Percentiles rank a stretch among this genome's conserved stretches.
Conservation (phyloP, 2,113 vertebrate species). For the Carollia perspicillata region DNA sequence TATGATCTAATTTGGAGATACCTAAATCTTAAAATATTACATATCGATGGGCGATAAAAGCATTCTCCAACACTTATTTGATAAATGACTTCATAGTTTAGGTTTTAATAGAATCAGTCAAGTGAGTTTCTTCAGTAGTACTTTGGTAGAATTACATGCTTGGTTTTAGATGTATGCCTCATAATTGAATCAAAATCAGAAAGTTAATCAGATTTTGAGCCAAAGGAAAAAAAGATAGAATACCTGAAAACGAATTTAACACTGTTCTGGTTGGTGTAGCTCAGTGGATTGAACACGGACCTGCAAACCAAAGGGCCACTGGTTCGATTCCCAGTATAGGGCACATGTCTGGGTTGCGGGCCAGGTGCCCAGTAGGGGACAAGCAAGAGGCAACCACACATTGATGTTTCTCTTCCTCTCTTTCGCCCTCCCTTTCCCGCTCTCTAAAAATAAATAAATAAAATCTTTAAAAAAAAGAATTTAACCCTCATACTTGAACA, state of each 20-base stretch:
- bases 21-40: conserved; percentile 1
- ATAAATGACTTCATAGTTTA: not conserved
- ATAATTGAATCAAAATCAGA: conserved; percentile 15
- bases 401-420: too few relatives aligned
- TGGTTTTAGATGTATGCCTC: conserved; percentile 22
- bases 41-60: not conserved
- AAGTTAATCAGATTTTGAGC: conserved; percentile 24
- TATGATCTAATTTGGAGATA: not conserved
- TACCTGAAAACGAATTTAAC: not conserved
- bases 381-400: too few relatives aligned
- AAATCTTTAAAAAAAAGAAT: not conserved
- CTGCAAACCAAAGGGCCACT: too few relatives aligned
- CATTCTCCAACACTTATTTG: not conserved
- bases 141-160: not conserved
- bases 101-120: not conserved
- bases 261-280: not conserved
- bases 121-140: conserved; percentile 11
- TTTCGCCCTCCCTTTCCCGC: too few relatives aligned
- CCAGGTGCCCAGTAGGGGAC: too few relatives aligned
- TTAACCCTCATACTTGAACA: not conserved
- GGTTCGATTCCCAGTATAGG: too few relatives aligned
- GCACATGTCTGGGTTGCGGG: too few relatives aligned
- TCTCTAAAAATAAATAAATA: too few relatives aligned
- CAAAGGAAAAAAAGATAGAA: not conserved
- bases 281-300: too few relatives aligned